phyloP scores from a whole-genome alignment of 2,797 vertebrate species.

The Australoheros facetus region DNA sequence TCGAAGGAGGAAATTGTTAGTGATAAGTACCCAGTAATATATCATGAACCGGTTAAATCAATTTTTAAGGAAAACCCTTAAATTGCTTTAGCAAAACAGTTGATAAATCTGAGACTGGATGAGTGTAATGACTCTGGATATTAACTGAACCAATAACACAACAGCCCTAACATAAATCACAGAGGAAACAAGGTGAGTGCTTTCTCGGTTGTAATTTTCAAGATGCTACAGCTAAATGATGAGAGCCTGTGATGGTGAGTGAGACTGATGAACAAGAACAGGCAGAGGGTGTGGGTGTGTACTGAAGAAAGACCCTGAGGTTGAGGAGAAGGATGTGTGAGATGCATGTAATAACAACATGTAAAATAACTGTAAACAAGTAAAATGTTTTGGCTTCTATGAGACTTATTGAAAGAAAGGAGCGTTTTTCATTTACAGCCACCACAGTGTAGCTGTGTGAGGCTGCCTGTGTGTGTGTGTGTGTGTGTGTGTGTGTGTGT shows the following conservation, averaged over 20 bases:
- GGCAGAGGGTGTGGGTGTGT: neutral
- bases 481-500: no score
- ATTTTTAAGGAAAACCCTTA: neutral
- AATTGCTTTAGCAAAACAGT: conserved; percentile 1
- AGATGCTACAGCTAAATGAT: neutral
- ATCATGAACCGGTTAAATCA: neutral
- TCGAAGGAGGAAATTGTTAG: neutral
- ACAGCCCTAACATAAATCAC: neutral
- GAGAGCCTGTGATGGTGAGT: conserved; percentile 3
- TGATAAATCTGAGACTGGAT: neutral
- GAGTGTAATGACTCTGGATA: conserved; percentile 2
- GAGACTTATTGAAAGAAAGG: neutral
- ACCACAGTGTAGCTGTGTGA: no score
- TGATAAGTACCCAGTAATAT: conserved; percentile 6
- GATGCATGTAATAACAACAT: neutral
- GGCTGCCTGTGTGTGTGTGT: no score
- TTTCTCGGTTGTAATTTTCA: neutral
- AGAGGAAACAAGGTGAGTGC: neutral
- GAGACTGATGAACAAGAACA: neutral
- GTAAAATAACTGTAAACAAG: neutral
- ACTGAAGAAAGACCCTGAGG: neutral
- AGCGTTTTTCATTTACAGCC: no score
- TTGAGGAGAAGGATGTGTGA: neutral
- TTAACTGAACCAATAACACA: conserved; percentile 13
- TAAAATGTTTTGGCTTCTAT: neutral